Percentiles rank a stretch among this genome's conserved stretches.
These are phyloP conservation scores for Poecilia wingei DNA, from an alignment of 2,797 vertebrate genomes.

Conservation along the genomic window DNA sequence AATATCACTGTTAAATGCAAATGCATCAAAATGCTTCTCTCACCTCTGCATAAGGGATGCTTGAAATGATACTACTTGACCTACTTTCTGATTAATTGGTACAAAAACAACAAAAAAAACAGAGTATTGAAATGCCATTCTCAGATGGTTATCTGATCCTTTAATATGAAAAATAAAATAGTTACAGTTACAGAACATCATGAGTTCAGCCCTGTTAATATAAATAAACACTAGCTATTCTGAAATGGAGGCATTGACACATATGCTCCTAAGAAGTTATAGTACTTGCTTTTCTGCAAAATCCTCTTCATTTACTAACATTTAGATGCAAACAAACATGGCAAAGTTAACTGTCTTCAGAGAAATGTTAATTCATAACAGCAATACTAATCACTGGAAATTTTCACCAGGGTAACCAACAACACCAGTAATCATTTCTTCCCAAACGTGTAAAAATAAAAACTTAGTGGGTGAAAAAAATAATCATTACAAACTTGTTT, in stretches of 20 bases:
- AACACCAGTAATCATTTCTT: neutral
- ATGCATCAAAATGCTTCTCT: neutral
- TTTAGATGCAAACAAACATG: neutral
- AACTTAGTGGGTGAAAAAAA: conserved; percentile 42
- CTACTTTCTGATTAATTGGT: neutral
- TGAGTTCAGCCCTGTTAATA: neutral
- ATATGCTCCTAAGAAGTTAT: neutral
- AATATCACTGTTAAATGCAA: neutral
- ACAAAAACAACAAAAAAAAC: too few relatives aligned
- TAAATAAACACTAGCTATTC: neutral
- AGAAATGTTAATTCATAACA: neutral
- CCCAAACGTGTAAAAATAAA: conserved; percentile 23
- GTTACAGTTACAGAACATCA: neutral
- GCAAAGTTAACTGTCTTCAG: neutral
- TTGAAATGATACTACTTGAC: neutral
- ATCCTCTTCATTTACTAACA: neutral
- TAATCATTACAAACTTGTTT: conserved; percentile 51
- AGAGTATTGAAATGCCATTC: neutral
- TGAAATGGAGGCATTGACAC: neutral
- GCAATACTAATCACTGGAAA: neutral
- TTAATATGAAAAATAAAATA: neutral
- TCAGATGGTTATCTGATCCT: neutral
- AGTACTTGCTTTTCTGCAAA: neutral
- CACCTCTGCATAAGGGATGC: neutral
- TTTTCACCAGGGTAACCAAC: neutral